Conservation (phyloP, 1,140 invertebrate species). For the Leptinotarsa lineolata region DNA sequence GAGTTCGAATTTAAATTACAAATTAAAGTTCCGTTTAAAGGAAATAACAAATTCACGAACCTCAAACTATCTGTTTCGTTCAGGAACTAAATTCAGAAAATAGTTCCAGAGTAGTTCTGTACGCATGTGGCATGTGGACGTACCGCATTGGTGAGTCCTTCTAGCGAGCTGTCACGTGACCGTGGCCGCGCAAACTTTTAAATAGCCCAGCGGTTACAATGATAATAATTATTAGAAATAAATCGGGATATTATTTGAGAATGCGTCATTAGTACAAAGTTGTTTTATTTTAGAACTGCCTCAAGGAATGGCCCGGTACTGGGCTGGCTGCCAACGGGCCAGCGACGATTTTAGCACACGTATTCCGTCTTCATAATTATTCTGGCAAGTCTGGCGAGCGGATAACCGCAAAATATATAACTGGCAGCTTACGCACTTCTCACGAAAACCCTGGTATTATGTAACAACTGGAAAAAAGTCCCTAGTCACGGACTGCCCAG, state of each 20-base stretch:
- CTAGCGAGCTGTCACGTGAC: slow-evolving; percentile 40
- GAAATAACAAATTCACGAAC: neutral
- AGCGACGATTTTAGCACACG: slow-evolving; percentile 75
- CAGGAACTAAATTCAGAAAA: slow-evolving; percentile 1
- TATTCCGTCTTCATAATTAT: slow-evolving; percentile 71
- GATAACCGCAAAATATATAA: slow-evolving; percentile 41
- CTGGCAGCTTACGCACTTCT: neutral
- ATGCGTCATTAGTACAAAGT: slow-evolving; percentile 43
- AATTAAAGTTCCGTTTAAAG: no score
- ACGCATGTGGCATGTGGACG: slow-evolving; percentile 58
- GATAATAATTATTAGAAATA: slow-evolving; percentile 34
- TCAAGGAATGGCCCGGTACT: slow-evolving; percentile 52
- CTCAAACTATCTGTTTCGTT: neutral
- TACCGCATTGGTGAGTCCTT: slow-evolving; percentile 57
- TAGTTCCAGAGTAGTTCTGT: slow-evolving; percentile 1
- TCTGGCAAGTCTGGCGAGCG: slow-evolving; percentile 64
- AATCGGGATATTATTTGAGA: slow-evolving; percentile 35
- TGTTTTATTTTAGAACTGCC: slow-evolving; percentile 45
- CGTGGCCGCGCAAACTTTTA: slow-evolving; percentile 29
- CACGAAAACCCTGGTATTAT: neutral
- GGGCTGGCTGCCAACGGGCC: slow-evolving; percentile 62
- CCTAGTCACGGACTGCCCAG: neutral
- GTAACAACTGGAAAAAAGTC: neutral
- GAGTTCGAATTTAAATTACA: no score
- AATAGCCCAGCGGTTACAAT: slow-evolving; percentile 25